Conservation (phyloP, 2,113 vertebrate species). For the Callocephalon fimbriatum region DNA sequence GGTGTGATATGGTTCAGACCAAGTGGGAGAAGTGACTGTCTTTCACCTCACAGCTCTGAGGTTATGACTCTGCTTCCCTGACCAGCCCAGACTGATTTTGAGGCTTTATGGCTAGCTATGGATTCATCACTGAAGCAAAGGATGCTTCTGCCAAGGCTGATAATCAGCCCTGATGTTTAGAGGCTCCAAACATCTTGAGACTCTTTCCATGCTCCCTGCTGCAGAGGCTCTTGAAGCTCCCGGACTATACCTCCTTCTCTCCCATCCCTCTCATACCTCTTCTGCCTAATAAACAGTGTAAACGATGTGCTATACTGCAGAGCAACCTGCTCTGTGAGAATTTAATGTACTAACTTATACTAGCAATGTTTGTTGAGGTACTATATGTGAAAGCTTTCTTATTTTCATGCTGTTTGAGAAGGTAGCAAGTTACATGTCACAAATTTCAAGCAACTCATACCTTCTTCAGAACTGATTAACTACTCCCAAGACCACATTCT, state of each 20-base stretch:
- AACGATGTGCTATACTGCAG: rapidly evolving
- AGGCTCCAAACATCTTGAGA: not conserved
- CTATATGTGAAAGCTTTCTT: not conserved
- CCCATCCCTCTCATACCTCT: not conserved
- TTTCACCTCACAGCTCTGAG: not conserved
- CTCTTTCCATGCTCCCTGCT: not conserved
- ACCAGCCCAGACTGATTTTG: not conserved
- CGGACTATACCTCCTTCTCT: not conserved
- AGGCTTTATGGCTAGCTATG: not conserved
- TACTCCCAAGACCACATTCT: not conserved
- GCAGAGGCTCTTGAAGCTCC: not conserved
- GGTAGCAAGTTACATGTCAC: not conserved
- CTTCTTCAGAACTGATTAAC: not conserved
- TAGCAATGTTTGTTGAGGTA: not conserved
- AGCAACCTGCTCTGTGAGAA: not conserved
- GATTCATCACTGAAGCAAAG: not conserved
- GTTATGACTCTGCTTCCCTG: not conserved
- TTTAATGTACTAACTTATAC: not conserved
- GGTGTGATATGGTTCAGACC: not conserved
- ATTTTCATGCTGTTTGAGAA: not conserved
- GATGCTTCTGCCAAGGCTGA: not conserved
- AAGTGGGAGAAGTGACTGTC: not conserved
- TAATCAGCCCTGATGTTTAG: not conserved
- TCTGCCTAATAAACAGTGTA: not conserved
- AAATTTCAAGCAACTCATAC: not conserved